phyloP scores from a whole-genome alignment of 1,140 invertebrate species.

The Thaumetopoea pityocampa region DNA sequence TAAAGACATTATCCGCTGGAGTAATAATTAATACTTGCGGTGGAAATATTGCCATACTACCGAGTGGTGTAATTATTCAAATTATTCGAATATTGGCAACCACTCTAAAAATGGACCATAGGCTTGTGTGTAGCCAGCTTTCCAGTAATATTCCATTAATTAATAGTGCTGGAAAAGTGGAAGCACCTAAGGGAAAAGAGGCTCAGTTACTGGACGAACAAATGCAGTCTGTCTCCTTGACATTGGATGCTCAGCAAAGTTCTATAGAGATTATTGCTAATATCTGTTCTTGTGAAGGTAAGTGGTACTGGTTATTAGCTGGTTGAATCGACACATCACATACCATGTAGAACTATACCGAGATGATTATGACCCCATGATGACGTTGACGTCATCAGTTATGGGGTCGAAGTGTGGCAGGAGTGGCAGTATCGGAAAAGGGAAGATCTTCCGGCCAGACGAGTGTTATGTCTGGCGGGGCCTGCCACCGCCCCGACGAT shows the following conservation, averaged over 20 bases:
- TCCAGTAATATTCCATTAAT: slow-evolving; percentile 70
- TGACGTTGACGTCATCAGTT: too few relatives aligned
- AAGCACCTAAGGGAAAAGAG: slow-evolving; percentile 46
- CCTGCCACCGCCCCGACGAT: too few relatives aligned
- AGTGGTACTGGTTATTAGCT: too few relatives aligned
- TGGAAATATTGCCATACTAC: slow-evolving; percentile 53
- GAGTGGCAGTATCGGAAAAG: too few relatives aligned
- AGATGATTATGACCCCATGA: too few relatives aligned
- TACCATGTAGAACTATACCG: too few relatives aligned
- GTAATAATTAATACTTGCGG: slow-evolving; percentile 72
- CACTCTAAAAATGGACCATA: slow-evolving; percentile 65
- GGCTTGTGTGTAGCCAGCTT: slow-evolving; percentile 60
- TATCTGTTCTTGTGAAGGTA: slow-evolving; percentile 81
- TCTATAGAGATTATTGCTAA: slow-evolving; percentile 84
- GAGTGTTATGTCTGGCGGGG: too few relatives aligned
- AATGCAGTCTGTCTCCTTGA: slow-evolving; percentile 65
- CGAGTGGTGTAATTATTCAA: slow-evolving; percentile 52
- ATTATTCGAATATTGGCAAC: slow-evolving; percentile 66
- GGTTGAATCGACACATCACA: too few relatives aligned
- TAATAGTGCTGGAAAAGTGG: slow-evolving; percentile 34
- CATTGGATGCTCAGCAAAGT: slow-evolving; percentile 80
- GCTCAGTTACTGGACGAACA: slow-evolving; percentile 55
- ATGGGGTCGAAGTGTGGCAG: too few relatives aligned
- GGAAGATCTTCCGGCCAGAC: too few relatives aligned
- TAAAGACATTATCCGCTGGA: slow-evolving; percentile 77